phyloP scores from a whole-genome alignment of 2,113 vertebrate species.

The Siphamia tubifer region DNA sequence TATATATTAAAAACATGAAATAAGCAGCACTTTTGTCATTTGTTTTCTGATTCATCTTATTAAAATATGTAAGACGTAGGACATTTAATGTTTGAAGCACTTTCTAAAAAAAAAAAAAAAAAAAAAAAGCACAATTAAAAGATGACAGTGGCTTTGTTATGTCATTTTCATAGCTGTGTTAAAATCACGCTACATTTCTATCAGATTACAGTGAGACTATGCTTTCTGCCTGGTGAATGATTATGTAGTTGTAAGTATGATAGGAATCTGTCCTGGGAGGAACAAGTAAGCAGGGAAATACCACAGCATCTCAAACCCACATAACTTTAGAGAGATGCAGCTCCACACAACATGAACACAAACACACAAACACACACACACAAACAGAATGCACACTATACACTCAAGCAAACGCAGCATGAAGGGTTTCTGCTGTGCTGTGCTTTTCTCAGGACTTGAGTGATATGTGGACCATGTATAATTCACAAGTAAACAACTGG shows the following conservation, averaged over 20 bases:
- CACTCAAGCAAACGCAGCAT: slow-evolving; percentile 15
- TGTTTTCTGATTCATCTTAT: too few species aligned
- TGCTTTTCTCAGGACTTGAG: slow-evolving; percentile 34
- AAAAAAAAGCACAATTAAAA: too few species aligned
- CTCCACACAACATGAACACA: neutral
- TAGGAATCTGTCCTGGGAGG: slow-evolving; percentile 36
- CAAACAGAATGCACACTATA: slow-evolving; percentile 9
- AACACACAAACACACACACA: neutral
- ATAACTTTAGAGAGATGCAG: slow-evolving; percentile 4
- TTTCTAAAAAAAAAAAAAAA: too few species aligned
- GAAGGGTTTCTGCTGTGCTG: slow-evolving; percentile 44
- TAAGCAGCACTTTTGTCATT: too few species aligned
- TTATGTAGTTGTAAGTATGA: slow-evolving; percentile 33
- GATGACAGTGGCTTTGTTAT: slow-evolving; percentile 13
- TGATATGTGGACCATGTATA: slow-evolving; percentile 49
- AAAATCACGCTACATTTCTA: slow-evolving; percentile 38
- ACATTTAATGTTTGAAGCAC: too few species aligned
- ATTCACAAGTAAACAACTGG: slow-evolving; percentile 61
- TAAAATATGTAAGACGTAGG: too few species aligned
- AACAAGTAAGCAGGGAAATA: slow-evolving; percentile 2
- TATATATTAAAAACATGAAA: too few species aligned
- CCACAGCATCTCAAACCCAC: slow-evolving; percentile 41
- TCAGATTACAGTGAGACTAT: slow-evolving; percentile 30
- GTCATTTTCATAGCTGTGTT: slow-evolving; percentile 15
- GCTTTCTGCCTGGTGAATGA: slow-evolving; percentile 26